A percentile compares a stretch with the other conserved stretches of the same genome.
Conservation (phyloP, 1,140 invertebrate genomes). For the Proctacanthus coquilletti region DNA sequence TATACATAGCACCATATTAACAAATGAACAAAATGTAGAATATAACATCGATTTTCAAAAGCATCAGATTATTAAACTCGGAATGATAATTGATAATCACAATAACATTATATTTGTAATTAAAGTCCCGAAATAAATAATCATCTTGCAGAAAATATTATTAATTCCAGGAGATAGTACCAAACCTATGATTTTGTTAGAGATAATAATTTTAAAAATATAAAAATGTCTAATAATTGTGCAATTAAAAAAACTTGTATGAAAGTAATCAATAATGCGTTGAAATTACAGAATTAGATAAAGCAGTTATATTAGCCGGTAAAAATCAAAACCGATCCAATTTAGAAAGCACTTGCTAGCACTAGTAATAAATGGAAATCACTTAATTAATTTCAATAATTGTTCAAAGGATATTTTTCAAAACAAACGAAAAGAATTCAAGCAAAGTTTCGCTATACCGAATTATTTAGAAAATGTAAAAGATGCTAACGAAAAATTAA, state of each 20-base stretch:
- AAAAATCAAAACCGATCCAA: not conserved
- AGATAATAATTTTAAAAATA: not conserved
- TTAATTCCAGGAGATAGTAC: not conserved
- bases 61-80: not conserved
- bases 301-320: too few species aligned
- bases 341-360: not conserved
- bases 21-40: not conserved
- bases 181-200: not conserved
- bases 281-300: not conserved
- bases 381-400: not conserved
- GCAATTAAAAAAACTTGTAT: not conserved
- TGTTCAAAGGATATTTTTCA: not conserved
- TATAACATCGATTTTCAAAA: not conserved
- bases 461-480: not conserved
- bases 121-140: not conserved
- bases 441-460: not conserved
- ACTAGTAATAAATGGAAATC: not conserved
- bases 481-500: not conserved
- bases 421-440: not conserved
- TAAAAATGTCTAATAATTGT: not conserved
- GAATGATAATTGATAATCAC: not conserved
- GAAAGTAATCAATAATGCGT: not conserved
- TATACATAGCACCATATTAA: not conserved
- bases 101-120: conserved; percentile 1
- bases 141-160: not conserved